Conservation (phyloP, 2,797 vertebrate species). For the Alauda arvensis region DNA sequence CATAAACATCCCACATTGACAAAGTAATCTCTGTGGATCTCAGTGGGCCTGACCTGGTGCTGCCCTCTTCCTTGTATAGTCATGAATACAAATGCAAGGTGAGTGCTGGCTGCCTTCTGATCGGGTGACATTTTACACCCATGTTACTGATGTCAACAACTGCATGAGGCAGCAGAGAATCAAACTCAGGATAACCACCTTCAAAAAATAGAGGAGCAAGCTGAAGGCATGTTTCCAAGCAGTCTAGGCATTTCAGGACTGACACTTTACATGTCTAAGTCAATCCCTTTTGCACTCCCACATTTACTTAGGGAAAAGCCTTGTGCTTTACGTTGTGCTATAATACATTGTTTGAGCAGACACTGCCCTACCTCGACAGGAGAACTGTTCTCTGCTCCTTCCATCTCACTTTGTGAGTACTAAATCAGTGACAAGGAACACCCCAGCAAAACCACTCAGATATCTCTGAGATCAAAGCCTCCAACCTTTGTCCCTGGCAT, state of each 20-base stretch:
- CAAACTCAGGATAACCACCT: constrained; percentile 13
- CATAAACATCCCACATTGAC: constrained; percentile 50
- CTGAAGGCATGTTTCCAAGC: not conserved
- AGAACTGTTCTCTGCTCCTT: not conserved
- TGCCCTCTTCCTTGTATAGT: constrained; percentile 56
- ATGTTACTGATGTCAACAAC: constrained; percentile 55
- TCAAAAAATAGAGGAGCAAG: constrained; percentile 19
- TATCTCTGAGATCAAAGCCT: not conserved
- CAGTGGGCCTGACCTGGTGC: constrained; percentile 41
- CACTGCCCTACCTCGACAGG: not conserved
- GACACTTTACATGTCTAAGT: not conserved
- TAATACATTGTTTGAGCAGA: not conserved
- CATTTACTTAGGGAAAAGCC: constrained; percentile 7
- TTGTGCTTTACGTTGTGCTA: not conserved
- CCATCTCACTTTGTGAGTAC: not conserved
- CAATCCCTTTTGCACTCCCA: not conserved
- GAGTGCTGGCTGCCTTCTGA: constrained; percentile 37
- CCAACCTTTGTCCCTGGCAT: not conserved
- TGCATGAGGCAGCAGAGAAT: constrained; percentile 43
- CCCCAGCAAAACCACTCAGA: not conserved
- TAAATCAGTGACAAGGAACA: not conserved
- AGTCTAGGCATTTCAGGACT: constrained; percentile 5
- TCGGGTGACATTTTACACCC: constrained; percentile 45
- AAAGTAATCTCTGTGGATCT: constrained; percentile 57
- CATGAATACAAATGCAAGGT: constrained; percentile 63